These are phyloP conservation scores for Drosophila ezoana DNA, from an alignment of 2,888 invertebrate genomes.

Conservation along the genomic window DNA sequence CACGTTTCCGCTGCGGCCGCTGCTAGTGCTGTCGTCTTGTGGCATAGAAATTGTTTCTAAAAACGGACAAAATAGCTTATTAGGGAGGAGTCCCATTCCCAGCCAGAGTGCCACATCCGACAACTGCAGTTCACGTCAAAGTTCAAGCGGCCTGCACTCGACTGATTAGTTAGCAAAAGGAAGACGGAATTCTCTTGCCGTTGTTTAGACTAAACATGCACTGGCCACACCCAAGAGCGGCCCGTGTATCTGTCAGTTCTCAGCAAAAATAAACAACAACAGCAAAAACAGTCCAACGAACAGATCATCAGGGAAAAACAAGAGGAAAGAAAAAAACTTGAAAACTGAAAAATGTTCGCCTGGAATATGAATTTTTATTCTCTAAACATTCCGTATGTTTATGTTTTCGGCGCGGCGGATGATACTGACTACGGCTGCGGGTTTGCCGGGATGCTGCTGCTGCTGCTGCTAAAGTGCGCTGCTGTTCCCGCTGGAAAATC, in stretches of 20 bases:
- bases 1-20: conserved; percentile 42
- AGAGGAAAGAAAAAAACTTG: conserved; percentile 1
- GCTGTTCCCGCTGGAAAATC: conserved; percentile 39
- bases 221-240: conserved; percentile 70
- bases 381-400: conserved; percentile 75
- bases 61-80: conserved; percentile 73
- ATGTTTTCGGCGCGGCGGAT: conserved; percentile 54
- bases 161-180: conserved; percentile 49
- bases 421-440: conserved; percentile 20
- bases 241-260: conserved; percentile 63
- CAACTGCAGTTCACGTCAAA: conserved; percentile 72
- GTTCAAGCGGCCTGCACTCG: conserved; percentile 67
- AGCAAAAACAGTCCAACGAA: conserved; percentile 26
- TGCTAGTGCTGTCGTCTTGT: conserved; percentile 34
- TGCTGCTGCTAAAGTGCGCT: conserved; percentile 50
- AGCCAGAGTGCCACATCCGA: conserved; percentile 42
- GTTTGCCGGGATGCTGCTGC: neutral
- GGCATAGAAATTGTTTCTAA: conserved; percentile 74
- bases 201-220: conserved; percentile 71
- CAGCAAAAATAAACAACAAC: conserved; percentile 67
- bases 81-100: conserved; percentile 44
- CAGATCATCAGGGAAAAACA: conserved; percentile 15
- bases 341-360: conserved; percentile 38
- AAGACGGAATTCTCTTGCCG: conserved; percentile 48
- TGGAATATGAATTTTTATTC: conserved; percentile 63